Base-by-base conservation (phyloP, 1,140 invertebrate genomes). In the Drosophila hydei region DNA sequence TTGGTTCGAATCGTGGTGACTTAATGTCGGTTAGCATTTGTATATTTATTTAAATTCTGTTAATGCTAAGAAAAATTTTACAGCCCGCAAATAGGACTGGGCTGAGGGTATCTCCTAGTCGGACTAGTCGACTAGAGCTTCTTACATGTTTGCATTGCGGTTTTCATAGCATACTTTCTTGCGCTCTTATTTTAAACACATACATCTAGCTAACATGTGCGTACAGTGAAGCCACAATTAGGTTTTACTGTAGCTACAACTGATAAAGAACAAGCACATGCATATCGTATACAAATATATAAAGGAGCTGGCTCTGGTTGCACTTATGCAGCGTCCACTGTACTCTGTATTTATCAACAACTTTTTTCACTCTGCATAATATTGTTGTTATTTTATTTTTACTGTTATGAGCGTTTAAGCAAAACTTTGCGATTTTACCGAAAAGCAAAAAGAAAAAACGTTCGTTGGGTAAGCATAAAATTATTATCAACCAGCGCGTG, bases 391-490 rank as follows among this genome's bases (percentile, higher is more conserved):
- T 62, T 72, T 62, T 76, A 40, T 76, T 78, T 87, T 78, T 79
- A 74, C 64, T 88, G 77, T 81, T 88, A 87, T 87, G 81, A 81
- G 67, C 81, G 67, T 81, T 85, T 85, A 87, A 87, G 81, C 77
- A 78, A 87, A 87, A 88, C 71, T 87, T 87, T 81, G 65, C 71
- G 65, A 52, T 74, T 69, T 56, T 18, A 50, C 36, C 43, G 33
- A 50, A 62, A 38, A 48, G 55, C 8, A 33, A 42, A 50, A 52
- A 54, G 59, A 23, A 40, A 63, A 61, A 55, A 52, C 64, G 79
- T 70, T 69, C 79, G 79, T 76, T 79, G 77, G 81, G 74, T 80
- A 72, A 80, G 78, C 83, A 87, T 75, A 87, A 87, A 87, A 87
- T 78, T 81, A 85, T 85, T 85, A 87, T 87, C 77, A 87, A 80